phyloP scores from a whole-genome alignment of 2,888 invertebrate species.

The Plutella xylostella region DNA sequence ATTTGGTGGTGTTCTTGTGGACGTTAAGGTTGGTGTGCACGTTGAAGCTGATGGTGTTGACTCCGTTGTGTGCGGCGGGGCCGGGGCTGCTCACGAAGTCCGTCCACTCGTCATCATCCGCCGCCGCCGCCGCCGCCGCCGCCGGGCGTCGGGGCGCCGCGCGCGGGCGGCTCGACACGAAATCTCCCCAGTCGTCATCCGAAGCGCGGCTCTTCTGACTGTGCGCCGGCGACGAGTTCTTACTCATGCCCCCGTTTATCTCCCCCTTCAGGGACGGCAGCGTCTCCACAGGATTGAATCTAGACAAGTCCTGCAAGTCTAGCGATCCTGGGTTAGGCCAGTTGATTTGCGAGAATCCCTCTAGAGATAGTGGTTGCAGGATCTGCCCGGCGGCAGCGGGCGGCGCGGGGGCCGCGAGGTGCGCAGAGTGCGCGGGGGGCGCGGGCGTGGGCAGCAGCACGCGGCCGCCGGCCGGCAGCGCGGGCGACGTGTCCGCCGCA shows the following conservation, averaged over 20 bases:
- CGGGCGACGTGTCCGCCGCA: neutral
- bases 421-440: neutral
- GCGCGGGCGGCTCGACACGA: constrained; percentile 66
- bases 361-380: constrained; percentile 56
- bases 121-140: constrained; percentile 30
- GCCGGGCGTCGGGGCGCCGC: no score
- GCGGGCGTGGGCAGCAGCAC: constrained; percentile 41
- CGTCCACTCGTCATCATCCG: constrained; percentile 62
- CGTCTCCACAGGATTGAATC: constrained; percentile 62
- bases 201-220: constrained; percentile 30
- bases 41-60: constrained; percentile 60
- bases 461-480: neutral
- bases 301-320: constrained; percentile 57
- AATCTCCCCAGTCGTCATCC: constrained; percentile 74
- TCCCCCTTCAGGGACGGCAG: constrained; percentile 54
- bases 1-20: constrained; percentile 41
- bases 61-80: constrained; percentile 51
- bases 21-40: constrained; percentile 54
- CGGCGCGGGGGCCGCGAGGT: neutral
- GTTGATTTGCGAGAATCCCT: constrained; percentile 68
- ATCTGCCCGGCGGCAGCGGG: constrained; percentile 41
- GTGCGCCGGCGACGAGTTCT: constrained; percentile 44
- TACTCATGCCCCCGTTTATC: constrained; percentile 38
- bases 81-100: constrained; percentile 59
- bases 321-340: constrained; percentile 73